Evolutionary conservation across 2,888 invertebrate species (phyloP), one percentile per base, ranked within the genome.

Genomic region (Diogma glabrata): DNA sequence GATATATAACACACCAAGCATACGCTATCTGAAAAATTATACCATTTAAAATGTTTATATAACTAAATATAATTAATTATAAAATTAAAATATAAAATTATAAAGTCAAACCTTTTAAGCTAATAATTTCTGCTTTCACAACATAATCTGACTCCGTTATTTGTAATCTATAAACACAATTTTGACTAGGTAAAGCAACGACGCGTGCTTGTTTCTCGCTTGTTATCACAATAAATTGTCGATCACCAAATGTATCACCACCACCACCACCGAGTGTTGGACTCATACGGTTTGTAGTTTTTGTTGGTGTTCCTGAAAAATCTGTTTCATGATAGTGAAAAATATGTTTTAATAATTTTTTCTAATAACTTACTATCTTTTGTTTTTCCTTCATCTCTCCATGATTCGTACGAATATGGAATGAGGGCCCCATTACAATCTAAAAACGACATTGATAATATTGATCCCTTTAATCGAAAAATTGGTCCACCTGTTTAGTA

Each of bases 181-280:
- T 90, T 73, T 95, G 95, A 61, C 93, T 92, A 57, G 95, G 95
- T 66, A 95, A 79, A 58, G 92, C 91, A 57, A 95, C 86, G 57
- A 95, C 89, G 62, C 91, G 79, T 55, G 90, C 92, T 75, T 95
- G 91, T 73, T 93, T 94, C 74, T 96, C 95, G 53, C 93, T 93
- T 56, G 88, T 87, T 60, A 96, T 81, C 50, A 93, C 90, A 57
- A 89, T 88, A 72, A 89, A 93, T 78, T 95, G 95, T 57, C 89
- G 77, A 73, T 94, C 93, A 61, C 81, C 81, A 61, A 74, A 65
- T 56, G 63, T 63, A 58, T 69, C 69, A 56, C 66, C 61, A 57
- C 67, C 60, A 58, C 68, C 69, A 56, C 66, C 61, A 66, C 73
- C 71, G 57, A 83, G 75, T 57, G 87, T 85, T 28, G 88, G 88